Base-by-base conservation (phyloP, 30 jellyfish, hydroid and myxozoan species). In the Cassiopea xamachana region DNA sequence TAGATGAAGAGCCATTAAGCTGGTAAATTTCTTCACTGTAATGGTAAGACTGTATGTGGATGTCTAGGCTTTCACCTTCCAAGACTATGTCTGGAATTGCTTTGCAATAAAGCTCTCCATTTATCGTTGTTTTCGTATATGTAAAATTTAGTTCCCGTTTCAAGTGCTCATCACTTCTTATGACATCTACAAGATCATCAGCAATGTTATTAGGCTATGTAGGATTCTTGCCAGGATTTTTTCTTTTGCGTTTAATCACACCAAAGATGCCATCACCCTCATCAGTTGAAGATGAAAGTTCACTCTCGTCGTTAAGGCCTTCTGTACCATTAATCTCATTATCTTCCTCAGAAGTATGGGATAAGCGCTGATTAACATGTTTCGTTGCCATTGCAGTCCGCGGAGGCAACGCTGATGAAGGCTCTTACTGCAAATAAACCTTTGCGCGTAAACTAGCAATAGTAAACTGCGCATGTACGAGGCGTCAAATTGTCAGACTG, bases 81-180 rank as follows among this genome's bases (percentile, higher is more conserved):
- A 69, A 43, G 78, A 18, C 78, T 69, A 69, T 69, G 17, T 69
- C 78, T 69, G 78, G 78, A 69, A 69, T 69, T 17, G 78, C 78
- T 69, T 69, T 69, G 46, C 17, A 69, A 69, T 69, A 69, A 4
- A 69, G 7, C 48, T 69, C 78, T 43, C 48, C 78, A 14, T 69
- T 69, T 69, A 4, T 69, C 9, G 78, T 69, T 43, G 78, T 69
- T 6, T 69, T 69, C 48, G 17, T 69, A 43, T 69, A 6, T 6
- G 78, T 69, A 69, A 69, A 69, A 69, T 6, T 69, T 5, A 69
- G 78, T 69, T 69, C 15, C 78, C 78, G 8, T 69, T 43, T 69
- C 48, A 69, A 43, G 78, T 69, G 48, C 15, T 69, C 78, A 69
- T 69, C 48, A 43, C 78, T 69, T 69, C 17, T 69, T 69, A 69